A percentile compares a stretch with the other conserved stretches of the same genome.
Conservation (phyloP, 1,140 invertebrate genomes). For the Metopolophium dirhodum region DNA sequence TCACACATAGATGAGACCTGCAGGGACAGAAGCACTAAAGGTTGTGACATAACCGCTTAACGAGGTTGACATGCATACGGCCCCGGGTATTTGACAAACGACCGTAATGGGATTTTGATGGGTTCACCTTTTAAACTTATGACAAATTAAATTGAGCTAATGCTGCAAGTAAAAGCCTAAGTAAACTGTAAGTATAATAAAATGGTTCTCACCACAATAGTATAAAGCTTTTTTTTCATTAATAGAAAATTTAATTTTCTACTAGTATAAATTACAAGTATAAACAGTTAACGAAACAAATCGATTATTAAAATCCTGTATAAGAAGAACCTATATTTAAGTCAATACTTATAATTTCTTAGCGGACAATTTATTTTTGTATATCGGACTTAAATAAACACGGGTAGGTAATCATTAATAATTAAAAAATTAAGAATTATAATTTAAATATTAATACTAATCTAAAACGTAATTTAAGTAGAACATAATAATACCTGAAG, state of each 20-base stretch:
- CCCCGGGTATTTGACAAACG: background rate
- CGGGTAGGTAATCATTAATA: background rate
- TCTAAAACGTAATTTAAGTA: no score
- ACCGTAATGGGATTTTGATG: conserved; percentile 38
- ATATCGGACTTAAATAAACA: background rate
- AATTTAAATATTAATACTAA: no score
- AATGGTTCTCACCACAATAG: background rate
- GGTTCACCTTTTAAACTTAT: conserved; percentile 16
- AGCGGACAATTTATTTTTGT: background rate
- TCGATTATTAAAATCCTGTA: background rate
- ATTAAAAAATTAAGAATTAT: background rate
- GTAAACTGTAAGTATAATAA: background rate
- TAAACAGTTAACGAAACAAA: background rate
- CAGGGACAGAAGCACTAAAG: background rate
- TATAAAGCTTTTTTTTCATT: background rate
- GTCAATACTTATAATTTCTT: background rate
- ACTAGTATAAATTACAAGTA: background rate
- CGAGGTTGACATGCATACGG: background rate
- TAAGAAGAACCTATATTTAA: background rate
- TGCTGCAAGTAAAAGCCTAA: background rate
- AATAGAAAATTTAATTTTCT: background rate
- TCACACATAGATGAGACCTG: background rate
- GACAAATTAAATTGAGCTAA: conserved; percentile 23
- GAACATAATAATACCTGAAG: background rate
- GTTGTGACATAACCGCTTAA: conserved; percentile 32